phyloP scores from a whole-genome alignment of 2,113 vertebrate species.

The Nannospalax galili region DNA sequence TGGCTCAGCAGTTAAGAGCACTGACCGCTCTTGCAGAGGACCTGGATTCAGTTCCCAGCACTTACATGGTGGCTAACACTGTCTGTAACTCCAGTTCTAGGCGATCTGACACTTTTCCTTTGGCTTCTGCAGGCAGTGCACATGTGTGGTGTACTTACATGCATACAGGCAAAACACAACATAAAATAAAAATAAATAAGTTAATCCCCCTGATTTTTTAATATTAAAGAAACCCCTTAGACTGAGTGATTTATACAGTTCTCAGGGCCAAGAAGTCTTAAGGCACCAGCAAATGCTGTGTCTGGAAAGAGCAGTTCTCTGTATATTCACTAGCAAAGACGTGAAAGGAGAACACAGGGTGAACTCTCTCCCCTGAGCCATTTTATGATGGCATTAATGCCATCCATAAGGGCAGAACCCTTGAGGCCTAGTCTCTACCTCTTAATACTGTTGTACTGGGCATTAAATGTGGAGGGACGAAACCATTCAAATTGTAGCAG shows the following conservation, averaged over 20 bases:
- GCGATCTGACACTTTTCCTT: no score
- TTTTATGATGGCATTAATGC: neutral
- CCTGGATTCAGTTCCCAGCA: no score
- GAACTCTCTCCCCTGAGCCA: neutral
- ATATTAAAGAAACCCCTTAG: neutral
- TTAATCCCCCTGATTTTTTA: no score
- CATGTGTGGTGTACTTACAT: no score
- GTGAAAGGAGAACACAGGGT: neutral
- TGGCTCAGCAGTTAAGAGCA: no score
- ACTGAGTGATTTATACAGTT: neutral
- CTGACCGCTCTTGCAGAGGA: no score
- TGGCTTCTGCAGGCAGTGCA: no score
- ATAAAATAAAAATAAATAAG: no score
- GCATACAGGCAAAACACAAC: no score
- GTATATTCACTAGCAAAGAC: neutral
- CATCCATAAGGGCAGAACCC: neutral
- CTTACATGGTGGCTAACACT: no score
- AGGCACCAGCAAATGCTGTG: neutral
- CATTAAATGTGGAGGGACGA: neutral
- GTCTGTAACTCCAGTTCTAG: no score
- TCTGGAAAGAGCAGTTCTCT: neutral
- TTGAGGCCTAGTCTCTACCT: neutral
- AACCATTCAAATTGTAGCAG: neutral
- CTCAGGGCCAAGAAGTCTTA: neutral
- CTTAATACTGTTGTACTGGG: neutral